These are phyloP conservation scores for Polylopha cassiicola DNA, from an alignment of 2,888 invertebrate species.

Conservation along the genomic window DNA sequence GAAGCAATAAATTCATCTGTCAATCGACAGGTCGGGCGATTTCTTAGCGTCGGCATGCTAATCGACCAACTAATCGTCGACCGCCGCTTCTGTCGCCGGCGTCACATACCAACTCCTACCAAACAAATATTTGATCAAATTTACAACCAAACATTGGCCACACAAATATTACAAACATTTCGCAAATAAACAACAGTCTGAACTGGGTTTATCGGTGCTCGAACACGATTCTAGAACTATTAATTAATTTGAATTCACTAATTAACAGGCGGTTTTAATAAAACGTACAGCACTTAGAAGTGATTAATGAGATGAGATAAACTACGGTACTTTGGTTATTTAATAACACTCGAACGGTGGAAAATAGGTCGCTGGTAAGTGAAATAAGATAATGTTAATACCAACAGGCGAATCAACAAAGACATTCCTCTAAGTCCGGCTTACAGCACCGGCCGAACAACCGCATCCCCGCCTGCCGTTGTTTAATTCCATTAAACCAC, in stretches of 20 bases:
- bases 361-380: conserved; percentile 13
- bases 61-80: conserved; percentile 62
- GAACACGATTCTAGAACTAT: too few species aligned
- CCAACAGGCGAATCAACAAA: conserved; percentile 50
- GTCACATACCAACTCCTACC: conserved; percentile 7
- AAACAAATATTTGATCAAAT: too few species aligned
- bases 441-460: conserved; percentile 46
- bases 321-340: too few species aligned
- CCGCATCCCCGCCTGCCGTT: conserved; percentile 44
- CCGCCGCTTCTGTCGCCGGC: conserved; percentile 27
- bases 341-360: conserved; percentile 10
- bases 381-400: conserved; percentile 20
- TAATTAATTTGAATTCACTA: too few species aligned
- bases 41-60: conserved; percentile 59
- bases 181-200: too few species aligned
- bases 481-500: conserved; percentile 76
- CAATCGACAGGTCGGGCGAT: conserved; percentile 49
- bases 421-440: conserved; percentile 68
- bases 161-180: too few species aligned
- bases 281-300: too few species aligned
- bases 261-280: too few species aligned
- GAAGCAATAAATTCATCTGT: conserved; percentile 35
- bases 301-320: too few species aligned
- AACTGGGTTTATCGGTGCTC: too few species aligned
- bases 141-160: too few species aligned